Percentiles rank a stretch among this genome's conserved stretches.
Evolutionary conservation across 2,113 vertebrate species (phyloP).

Genomic region (Ibidorhyncha struthersii): DNA sequence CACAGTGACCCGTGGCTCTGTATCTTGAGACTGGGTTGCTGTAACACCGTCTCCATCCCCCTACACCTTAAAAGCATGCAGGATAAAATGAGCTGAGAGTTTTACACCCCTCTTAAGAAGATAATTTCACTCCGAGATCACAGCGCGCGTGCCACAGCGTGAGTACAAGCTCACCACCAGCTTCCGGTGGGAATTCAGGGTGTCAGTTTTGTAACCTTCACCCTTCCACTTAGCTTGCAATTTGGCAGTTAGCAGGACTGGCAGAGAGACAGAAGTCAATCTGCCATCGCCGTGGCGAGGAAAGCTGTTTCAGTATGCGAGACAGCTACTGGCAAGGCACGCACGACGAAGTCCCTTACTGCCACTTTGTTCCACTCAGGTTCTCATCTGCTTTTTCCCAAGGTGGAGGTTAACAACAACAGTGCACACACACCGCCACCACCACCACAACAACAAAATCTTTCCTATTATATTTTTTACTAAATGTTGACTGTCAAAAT

Average conservation of each 20-base stretch:
- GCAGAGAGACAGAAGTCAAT: neutral
- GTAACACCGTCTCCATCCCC: neutral
- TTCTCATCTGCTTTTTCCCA: neutral
- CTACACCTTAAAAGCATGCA: neutral
- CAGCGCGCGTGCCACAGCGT: accelerated
- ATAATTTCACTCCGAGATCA: neutral
- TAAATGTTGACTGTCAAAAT: neutral
- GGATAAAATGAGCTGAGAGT: neutral
- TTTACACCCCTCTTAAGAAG: neutral
- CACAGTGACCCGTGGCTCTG: neutral
- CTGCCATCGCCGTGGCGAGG: neutral
- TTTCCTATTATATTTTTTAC: neutral
- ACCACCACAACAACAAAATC: neutral
- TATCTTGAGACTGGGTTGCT: neutral
- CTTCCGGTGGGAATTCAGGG: neutral
- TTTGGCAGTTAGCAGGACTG: neutral
- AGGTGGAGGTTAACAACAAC: neutral
- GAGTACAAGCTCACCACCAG: neutral
- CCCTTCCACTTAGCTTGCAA: neutral
- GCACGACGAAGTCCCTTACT: neutral
- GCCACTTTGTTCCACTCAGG: neutral
- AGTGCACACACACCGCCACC: neutral
- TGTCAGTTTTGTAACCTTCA: neutral
- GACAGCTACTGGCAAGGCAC: neutral
- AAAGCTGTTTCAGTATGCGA: neutral